Conservation (phyloP, 2,797 vertebrate species). For the Dipus sagitta region DNA sequence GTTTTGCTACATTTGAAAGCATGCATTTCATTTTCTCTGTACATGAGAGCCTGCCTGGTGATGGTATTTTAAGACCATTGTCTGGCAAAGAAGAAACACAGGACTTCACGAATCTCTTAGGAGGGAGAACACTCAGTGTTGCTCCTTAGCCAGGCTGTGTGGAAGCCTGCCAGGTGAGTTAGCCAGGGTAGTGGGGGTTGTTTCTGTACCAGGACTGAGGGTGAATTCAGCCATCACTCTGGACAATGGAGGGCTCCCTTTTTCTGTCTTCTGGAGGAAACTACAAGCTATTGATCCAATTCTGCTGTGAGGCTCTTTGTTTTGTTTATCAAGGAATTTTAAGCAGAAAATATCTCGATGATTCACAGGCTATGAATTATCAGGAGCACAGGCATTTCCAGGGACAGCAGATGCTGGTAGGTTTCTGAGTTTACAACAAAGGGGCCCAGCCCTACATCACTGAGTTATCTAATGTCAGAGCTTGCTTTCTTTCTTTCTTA, state of each 20-base stretch:
- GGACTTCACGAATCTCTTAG: constrained; percentile 51
- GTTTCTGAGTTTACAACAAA: neutral
- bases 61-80: constrained; percentile 62
- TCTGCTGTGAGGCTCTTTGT: constrained; percentile 55
- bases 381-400: neutral
- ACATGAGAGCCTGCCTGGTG: neutral
- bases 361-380: constrained; percentile 36
- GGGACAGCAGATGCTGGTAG: neutral
- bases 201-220: neutral
- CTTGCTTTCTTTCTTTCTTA: neutral
- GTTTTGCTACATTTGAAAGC: constrained; percentile 59
- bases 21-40: constrained; percentile 31
- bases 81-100: neutral
- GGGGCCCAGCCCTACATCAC: neutral
- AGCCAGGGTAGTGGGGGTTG: neutral
- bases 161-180: constrained; percentile 41
- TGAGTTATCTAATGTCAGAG: neutral
- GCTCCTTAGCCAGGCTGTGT: neutral
- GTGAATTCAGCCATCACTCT: neutral
- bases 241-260: constrained; percentile 67
- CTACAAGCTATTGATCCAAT: constrained; percentile 41
- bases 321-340: constrained; percentile 70
- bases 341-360: constrained; percentile 71
- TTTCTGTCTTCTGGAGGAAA: constrained; percentile 59
- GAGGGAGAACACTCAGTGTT: constrained; percentile 63